Evolutionary conservation across 2,888 invertebrate species (phyloP), one percentile per base, ranked within the genome.

Genomic region (Xanthorhoe designata): DNA sequence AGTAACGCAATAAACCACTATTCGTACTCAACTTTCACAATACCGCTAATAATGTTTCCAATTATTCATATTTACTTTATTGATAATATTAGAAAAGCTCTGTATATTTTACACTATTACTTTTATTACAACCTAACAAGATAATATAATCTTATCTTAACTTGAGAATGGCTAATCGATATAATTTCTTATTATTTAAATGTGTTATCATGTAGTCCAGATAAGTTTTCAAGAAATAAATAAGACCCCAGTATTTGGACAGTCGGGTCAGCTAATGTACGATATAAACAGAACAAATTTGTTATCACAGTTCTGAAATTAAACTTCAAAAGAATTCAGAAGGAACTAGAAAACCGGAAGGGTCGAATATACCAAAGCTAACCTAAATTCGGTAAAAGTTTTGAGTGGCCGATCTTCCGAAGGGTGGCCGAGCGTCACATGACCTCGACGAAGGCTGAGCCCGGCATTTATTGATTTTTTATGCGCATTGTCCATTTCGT

Each of bases 381-480:
- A 60, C 63, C 67, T 64, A 49, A 56, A 64, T 67, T 61, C 49
- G 49, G 47, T 29, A 57, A 63, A 67, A 68, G 64, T 68, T 68
- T 61, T 8, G 61, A 64, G 56, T 60, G 55, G 56, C 57, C 42
- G 61, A 61, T 64, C 64, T 67, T 52, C 47, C 47, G 63, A 51
- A 47, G 63, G 63, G 67, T 42, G 64, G 53, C 53, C 51, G 42
- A n/a, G 42, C 54, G 59, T 54, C 64, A 64, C 64, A 64, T 88
- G 91, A 91, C 91, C 91, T 90, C 90, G 77, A 75, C 86, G 88
- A 90, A 92, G 91, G 91, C 91, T 90, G 87, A 78, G 82, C 88
- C 88, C 90, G 87, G 88, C 86, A 83, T 86, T 89, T 91, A 91
- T 92, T 91, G 91, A 92, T 92, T 92, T 92, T 92, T 92, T 92